A percentile compares a stretch with the other conserved stretches of the same genome.
Conservation (phyloP, 1,140 invertebrate genomes). For the Dendroctonus valens region DNA sequence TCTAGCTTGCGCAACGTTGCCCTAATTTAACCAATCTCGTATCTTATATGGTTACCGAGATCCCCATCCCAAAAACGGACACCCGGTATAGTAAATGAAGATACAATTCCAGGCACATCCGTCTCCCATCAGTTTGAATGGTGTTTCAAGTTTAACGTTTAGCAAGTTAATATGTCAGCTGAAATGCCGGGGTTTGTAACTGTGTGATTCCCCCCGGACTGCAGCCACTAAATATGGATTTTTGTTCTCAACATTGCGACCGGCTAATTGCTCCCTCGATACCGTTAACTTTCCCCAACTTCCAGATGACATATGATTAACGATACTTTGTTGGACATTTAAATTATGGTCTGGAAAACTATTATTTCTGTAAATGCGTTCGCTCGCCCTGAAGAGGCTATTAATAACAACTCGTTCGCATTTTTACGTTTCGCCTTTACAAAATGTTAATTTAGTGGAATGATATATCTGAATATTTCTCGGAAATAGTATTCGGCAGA, state of each 20-base stretch:
- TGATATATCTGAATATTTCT: constrained; percentile 8
- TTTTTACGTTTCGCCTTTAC: constrained; percentile 7
- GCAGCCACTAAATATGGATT: constrained; percentile 16
- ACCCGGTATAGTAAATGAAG: too few species aligned
- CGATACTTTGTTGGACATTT: constrained; percentile 23
- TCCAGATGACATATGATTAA: constrained; percentile 24
- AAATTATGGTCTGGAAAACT: constrained; percentile 19
- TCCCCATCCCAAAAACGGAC: too few species aligned
- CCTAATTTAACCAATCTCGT: too few species aligned
- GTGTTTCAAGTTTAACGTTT: too few species aligned
- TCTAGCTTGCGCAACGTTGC: too few species aligned
- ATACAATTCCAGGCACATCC: too few species aligned
- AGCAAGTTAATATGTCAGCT: too few species aligned
- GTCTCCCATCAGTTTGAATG: too few species aligned
- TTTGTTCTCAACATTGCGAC: constrained; percentile 13
- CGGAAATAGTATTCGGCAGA: not conserved
- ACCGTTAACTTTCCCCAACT: constrained; percentile 16
- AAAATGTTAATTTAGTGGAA: constrained; percentile 8
- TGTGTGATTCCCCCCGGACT: too few species aligned
- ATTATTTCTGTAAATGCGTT: constrained; percentile 16
- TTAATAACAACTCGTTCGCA: constrained; percentile 13
- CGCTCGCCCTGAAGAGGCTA: constrained; percentile 13
- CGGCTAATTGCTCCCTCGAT: constrained; percentile 18
- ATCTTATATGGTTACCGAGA: too few species aligned
- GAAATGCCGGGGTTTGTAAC: not conserved